Base-by-base conservation (phyloP, 2,888 invertebrate species). In the Ophioninae sp. region DNA sequence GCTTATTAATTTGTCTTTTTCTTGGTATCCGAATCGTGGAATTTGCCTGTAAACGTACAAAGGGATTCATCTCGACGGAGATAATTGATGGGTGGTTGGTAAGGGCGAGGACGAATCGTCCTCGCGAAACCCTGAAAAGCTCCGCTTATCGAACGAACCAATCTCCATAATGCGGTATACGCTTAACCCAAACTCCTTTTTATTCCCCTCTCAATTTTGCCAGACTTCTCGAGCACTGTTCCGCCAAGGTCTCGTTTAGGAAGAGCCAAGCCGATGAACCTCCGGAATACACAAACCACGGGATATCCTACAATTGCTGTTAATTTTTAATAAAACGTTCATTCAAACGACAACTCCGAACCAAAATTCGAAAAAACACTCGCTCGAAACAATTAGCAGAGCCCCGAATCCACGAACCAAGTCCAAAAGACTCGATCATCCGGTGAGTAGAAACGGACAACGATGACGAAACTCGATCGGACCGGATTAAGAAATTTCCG, bases 151-250 rank as follows among this genome's bases (percentile, higher is more conserved):
- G 57, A 76, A 76, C 67, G 21, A 57, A 39, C 41, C 67, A 65
- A 72, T 41, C 79, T 59, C 17, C 56, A 72, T 72, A 72, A 67
- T 67, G 67, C 39, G 57, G 65, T 57, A 50, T 50, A 56, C 39
- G 37, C 67, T 64, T 64, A 67, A 64, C 67, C 57, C 5, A n/a
- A 57, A 67, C 20, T 41, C 21, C 23, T 44, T 73, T 41, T 69
- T 57, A 68, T 78, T 69, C 56, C 37, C 68, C 57, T 74, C 78
- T 68, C 73, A 78, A 74, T 73, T 39, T 37, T 50, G 21, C 23
- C 44, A 39, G 61, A 73, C 68, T 61, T 30, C 30, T 30, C 3
- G 30, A 30, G 30, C 1, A 30, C 30, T 30, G 30, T 30, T 2
- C 30, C 2, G 2, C 30, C 30, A 30, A 30, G 44, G 67, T 41